Evolutionary conservation across 2,888 invertebrate species (phyloP).

Genomic region (Cryptocephalus moraei): DNA sequence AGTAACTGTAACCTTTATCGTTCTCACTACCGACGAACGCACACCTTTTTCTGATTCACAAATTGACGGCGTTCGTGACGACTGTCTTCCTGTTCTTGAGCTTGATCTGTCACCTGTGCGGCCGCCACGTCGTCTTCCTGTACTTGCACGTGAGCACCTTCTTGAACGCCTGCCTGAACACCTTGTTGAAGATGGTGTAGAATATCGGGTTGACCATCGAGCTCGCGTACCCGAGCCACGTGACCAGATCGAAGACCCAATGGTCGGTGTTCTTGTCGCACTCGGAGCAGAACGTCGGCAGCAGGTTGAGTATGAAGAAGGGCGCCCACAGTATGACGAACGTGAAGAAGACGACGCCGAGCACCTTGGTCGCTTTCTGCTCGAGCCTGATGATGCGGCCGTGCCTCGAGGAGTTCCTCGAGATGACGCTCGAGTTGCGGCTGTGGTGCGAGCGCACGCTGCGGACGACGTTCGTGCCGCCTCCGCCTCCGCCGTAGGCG

Average conservation of each 20-base stretch:
- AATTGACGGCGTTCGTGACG: neutral
- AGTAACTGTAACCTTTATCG: too few relatives aligned
- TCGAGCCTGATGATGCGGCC: constrained; percentile 79
- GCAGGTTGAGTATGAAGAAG: constrained; percentile 81
- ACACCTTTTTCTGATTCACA: too few relatives aligned
- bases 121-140: constrained; percentile 43
- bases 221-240: constrained; percentile 90
- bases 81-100: neutral
- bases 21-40: too few relatives aligned
- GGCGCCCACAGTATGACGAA: constrained; percentile 95
- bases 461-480: constrained; percentile 16
- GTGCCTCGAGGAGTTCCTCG: constrained; percentile 70
- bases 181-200: constrained; percentile 92
- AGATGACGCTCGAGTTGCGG: constrained; percentile 71
- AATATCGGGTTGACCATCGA: constrained; percentile 94
- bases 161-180: constrained; percentile 84
- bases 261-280: constrained; percentile 67
- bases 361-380: constrained; percentile 92
- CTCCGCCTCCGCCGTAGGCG: constrained; percentile 21
- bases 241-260: constrained; percentile 76
- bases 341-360: constrained; percentile 89
- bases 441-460: constrained; percentile 61
- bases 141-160: constrained; percentile 69
- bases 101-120: constrained; percentile 40
- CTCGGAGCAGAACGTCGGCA: constrained; percentile 72